Evolutionary conservation across 2,888 invertebrate genomes (phyloP), one percentile per base, ranked within the genome.

Genomic region (Scaptomyza reducta): DNA sequence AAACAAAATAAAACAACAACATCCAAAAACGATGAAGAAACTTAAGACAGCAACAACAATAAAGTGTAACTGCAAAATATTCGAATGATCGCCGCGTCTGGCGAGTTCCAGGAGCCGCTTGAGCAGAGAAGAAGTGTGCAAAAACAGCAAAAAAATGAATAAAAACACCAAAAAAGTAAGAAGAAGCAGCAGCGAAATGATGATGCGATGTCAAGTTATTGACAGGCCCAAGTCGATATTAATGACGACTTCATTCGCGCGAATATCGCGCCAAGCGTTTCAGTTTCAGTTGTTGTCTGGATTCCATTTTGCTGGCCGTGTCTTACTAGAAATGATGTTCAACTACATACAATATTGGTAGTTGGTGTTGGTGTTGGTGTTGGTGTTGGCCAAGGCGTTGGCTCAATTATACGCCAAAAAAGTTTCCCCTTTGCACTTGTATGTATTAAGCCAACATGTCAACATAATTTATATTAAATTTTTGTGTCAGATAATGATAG

Each of bases 401-500:
- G 53, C 45, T 54, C 70, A 64, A 64, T 63, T 69, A 70, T 63
- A 33, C 47, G 22, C 59, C 40, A 45, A 51, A 45, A 51, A 31
- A 33, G 14, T n/a, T 6, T 0, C 1, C 16, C 18, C 22, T 38
- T 38, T 14, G 38, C 38, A 14, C 38, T 38, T 35, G 7, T 11
- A n/a, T 1, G 35, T 38, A 38, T 88, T 88, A 85, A 88, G 81
- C 86, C 89, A 87, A 87, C 82, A 89, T 89, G 89, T 89, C 89
- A 89, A 89, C 89, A 89, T 89, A 89, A 89, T 89, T 89, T 89
- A 89, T 89, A 88, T 90, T 88, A 88, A 88, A 88, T 87, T 87
- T 89, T 79, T 87, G 86, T 79, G 85, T 87, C 89, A 77, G 89
- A 87, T 82, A 87, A 85, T 86, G 89, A 89, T 89, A 89, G 89